Percentiles rank a stretch among this genome's conserved stretches.
Conservation (phyloP, 2,113 vertebrate genomes). For the Lasiurus borealis region DNA sequence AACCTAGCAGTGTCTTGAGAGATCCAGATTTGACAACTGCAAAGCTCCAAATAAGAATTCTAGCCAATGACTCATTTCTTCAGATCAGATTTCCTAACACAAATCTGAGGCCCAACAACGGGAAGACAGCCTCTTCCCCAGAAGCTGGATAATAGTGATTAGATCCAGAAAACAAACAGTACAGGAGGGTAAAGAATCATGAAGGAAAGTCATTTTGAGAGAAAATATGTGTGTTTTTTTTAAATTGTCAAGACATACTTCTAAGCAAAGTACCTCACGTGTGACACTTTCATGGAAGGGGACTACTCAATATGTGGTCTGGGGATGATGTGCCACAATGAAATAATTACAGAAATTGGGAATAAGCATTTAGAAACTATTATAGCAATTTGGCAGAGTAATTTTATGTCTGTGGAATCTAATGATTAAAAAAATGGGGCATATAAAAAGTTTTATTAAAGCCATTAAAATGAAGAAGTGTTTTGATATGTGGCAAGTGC, state of each 20-base stretch:
- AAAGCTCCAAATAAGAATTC: background rate
- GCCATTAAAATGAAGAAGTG: slow-evolving; percentile 48
- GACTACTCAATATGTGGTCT: background rate
- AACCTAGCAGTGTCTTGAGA: background rate
- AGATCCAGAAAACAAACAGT: background rate
- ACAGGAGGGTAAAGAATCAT: background rate
- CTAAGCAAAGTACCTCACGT: accelerated
- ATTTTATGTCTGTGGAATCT: slow-evolving; percentile 65
- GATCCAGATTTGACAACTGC: background rate
- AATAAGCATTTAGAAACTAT: slow-evolving; percentile 44
- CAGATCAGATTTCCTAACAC: background rate
- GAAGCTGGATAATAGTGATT: background rate
- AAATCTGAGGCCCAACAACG: background rate
- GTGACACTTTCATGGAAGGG: no score
- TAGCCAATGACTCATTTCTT: background rate
- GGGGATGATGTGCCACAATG: background rate
- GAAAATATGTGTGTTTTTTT: background rate
- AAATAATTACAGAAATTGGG: background rate
- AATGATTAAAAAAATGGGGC: slow-evolving; percentile 54
- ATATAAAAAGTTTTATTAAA: slow-evolving; percentile 53
- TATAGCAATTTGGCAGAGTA: slow-evolving; percentile 36
- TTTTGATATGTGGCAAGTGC: slow-evolving; percentile 41
- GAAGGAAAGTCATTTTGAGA: background rate
- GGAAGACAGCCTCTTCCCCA: background rate
- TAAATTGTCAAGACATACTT: background rate